These are phyloP conservation scores for Trichomycterus rosablanca DNA, from an alignment of 2,113 vertebrate genomes.

Conservation along the genomic window DNA sequence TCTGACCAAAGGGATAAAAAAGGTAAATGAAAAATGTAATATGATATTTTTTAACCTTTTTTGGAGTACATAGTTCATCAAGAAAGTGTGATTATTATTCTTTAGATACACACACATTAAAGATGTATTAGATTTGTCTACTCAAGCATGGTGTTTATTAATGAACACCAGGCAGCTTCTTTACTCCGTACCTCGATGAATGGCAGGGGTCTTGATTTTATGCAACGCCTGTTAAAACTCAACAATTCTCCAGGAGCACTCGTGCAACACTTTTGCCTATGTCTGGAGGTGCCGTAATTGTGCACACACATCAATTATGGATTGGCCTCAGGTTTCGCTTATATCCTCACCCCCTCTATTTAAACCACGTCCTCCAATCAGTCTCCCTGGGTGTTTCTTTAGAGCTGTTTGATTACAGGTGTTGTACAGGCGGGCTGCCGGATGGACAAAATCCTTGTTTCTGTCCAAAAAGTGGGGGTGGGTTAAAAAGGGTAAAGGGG, in stretches of 20 bases:
- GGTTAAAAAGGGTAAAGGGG: constrained; percentile 42
- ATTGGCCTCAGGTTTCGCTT: constrained; percentile 72
- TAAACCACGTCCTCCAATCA: constrained; percentile 71
- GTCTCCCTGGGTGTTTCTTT: constrained; percentile 66
- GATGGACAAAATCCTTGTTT: constrained; percentile 43
- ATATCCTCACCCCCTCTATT: constrained; percentile 60
- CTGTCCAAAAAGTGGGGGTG: constrained; percentile 44
- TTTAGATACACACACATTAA: too few relatives aligned
- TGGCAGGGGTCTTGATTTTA: constrained; percentile 72
- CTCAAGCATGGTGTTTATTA: constrained; percentile 45
- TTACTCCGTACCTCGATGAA: constrained; percentile 66
- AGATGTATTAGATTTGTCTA: too few relatives aligned
- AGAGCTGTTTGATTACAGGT: constrained; percentile 83
- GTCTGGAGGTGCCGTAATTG: constrained; percentile 84
- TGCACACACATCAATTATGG: constrained; percentile 83
- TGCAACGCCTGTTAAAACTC: constrained; percentile 78
- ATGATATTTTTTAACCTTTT: too few relatives aligned
- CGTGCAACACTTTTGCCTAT: constrained; percentile 75
- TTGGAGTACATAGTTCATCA: too few relatives aligned
- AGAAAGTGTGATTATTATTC: too few relatives aligned
- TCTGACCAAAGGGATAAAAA: too few relatives aligned
- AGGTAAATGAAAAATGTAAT: too few relatives aligned
- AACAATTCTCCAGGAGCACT: constrained; percentile 77
- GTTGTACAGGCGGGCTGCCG: constrained; percentile 72
- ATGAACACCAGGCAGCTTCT: constrained; percentile 65